Evolutionary conservation across 2,888 invertebrate genomes (phyloP).

Genomic region (Euclidia mi): DNA sequence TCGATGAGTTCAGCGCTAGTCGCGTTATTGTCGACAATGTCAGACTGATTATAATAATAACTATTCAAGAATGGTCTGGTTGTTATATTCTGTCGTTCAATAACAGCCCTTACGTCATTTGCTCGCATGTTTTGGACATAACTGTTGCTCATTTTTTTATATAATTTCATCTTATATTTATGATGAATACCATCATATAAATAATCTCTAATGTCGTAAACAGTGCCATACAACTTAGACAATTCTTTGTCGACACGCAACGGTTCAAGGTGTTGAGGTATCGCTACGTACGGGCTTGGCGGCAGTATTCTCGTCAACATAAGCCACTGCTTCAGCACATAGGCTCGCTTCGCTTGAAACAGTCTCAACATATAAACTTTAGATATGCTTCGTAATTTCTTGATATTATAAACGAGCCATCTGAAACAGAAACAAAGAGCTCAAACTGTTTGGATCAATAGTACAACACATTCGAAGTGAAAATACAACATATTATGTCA

Average conservation of each 20-base stretch:
- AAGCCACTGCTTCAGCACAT: constrained; percentile 63
- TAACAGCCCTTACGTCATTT: background rate
- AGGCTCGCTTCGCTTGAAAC: constrained; percentile 67
- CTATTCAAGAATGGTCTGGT: constrained; percentile 6
- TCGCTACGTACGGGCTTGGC: constrained; percentile 22
- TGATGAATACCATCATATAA: constrained; percentile 55
- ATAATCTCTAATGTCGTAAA: constrained; percentile 75
- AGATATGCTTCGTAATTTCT: constrained; percentile 51
- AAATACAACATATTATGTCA: too few relatives aligned
- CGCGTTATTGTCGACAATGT: background rate
- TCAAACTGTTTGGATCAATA: too few relatives aligned
- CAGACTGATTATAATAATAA: background rate
- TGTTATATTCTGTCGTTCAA: background rate
- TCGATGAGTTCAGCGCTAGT: background rate
- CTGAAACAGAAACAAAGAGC: constrained; percentile 55
- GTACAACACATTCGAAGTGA: too few relatives aligned
- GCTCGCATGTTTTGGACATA: background rate
- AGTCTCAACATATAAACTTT: constrained; percentile 56
- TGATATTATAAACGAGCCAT: constrained; percentile 72
- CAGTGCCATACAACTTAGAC: constrained; percentile 57
- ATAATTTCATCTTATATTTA: constrained; percentile 59
- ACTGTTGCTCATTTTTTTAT: constrained; percentile 33
- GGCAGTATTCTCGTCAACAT: constrained; percentile 56
- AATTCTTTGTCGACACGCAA: constrained; percentile 61
- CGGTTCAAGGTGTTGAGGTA: constrained; percentile 46